Evolutionary conservation across 2,113 vertebrate genomes (phyloP), one percentile per base, ranked within the genome.

Genomic region (Psittacula cyanocephala): DNA sequence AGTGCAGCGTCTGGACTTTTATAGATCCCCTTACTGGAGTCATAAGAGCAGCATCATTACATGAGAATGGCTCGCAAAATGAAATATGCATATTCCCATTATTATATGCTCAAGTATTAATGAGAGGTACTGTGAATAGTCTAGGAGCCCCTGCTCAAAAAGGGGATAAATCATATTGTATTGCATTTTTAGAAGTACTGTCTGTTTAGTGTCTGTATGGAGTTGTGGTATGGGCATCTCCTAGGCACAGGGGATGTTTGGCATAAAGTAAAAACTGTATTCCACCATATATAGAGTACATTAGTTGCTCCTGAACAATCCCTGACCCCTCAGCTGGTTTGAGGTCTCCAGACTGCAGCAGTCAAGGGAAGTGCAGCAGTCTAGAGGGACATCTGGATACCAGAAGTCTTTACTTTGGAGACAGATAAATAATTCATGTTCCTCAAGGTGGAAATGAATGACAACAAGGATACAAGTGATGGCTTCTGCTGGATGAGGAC

Each of bases 71-170:
- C 53, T 93, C 46, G 50, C 79, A 81, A 83, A 91, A 91, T 95
- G 67, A 86, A 94, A 90, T 88, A 92, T 91, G 35, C 53, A 80
- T 89, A 76, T 91, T 91, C n/a, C 80, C 81, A 84, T 96, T 96
- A 91, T 49, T 47, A 28, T 20, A 9, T 79, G 31, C 65, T 96
- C 64, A 82, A 10, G 1, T 92, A 95, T 96, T 96, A 88, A 95
- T 93, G 88, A 94, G 72, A 81, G 74, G 62, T 91, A 41, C 84
- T 76, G 64, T 23, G 69, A 90, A 76, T 77, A 84, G 70, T 82
- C 53, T 11, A 15, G 62, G 57, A 76, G 52, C 24, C 23, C 2
- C 17, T 71, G 29, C 55, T 75, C 52, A 65, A 31, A 81, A 81
- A 62, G 44, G 53, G 33, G 24, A 62, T 86, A 59, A 81, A 71